Percentiles rank a stretch among this genome's conserved stretches.
phyloP scores from a whole-genome alignment of 2,797 vertebrate species.

The Typhlichthys eigenmanni region DNA sequence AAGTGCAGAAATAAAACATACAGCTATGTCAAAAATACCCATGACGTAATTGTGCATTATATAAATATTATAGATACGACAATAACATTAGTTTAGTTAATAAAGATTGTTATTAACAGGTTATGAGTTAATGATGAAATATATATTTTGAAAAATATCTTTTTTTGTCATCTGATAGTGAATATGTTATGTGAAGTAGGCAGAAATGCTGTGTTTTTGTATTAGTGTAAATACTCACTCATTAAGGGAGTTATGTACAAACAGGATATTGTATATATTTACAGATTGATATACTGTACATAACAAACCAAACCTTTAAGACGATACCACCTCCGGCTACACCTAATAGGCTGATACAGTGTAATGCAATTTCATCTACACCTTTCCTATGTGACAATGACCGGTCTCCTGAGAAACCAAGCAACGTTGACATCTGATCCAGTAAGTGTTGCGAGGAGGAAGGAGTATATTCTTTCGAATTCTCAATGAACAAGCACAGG shows the following conservation, averaged over 20 bases:
- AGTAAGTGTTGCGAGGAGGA: constrained; percentile 17
- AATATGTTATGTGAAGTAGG: constrained; percentile 10
- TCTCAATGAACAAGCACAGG: constrained; percentile 35
- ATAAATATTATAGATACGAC: constrained; percentile 39
- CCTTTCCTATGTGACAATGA: constrained; percentile 47
- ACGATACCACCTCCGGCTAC: constrained; percentile 55
- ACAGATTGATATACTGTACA: constrained; percentile 67
- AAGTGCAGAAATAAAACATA: constrained; percentile 19
- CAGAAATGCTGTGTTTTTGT: constrained; percentile 44
- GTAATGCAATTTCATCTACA: constrained; percentile 44
- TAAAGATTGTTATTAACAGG: constrained; percentile 7
- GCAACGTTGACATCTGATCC: constrained; percentile 40
- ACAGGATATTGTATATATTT: constrained; percentile 64
- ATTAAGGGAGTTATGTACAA: constrained; percentile 66
- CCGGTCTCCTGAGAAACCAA: constrained; percentile 48
- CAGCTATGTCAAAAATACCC: constrained; percentile 67
- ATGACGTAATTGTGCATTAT: constrained; percentile 34
- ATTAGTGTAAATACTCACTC: constrained; percentile 64
- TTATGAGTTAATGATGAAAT: constrained; percentile 29
- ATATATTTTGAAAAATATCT: constrained; percentile 15
- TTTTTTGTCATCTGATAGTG: constrained; percentile 10
- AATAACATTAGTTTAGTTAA: constrained; percentile 37
- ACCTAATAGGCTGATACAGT: constrained; percentile 81
- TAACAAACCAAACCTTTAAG: constrained; percentile 64
- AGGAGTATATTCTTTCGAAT: constrained; percentile 9